Evolutionary conservation across 2,888 invertebrate genomes (phyloP).

Genomic region (Elegia similella): DNA sequence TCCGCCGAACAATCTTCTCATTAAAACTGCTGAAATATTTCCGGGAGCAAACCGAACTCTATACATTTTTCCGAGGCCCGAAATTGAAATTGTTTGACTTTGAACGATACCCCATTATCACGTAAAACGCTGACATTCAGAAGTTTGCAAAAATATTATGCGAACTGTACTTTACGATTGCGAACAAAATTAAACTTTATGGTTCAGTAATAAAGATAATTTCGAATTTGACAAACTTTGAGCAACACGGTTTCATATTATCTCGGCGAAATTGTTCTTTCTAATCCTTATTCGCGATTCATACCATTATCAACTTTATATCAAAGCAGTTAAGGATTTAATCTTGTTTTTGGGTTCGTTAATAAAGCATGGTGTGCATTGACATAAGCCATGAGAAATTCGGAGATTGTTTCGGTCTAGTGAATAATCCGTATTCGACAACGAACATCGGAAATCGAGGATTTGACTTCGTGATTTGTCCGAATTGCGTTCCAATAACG

Average conservation of each 20-base stretch:
- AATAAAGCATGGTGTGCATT: conserved; percentile 5
- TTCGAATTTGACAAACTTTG: not conserved
- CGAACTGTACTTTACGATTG: not conserved
- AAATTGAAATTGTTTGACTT: conserved; percentile 29
- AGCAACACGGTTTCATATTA: not conserved
- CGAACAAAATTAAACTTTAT: conserved; percentile 1
- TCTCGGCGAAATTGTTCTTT: conserved; percentile 7
- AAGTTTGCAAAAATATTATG: conserved; percentile 13
- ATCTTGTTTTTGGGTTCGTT: not conserved
- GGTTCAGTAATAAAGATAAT: not conserved
- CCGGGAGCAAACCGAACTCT: not conserved
- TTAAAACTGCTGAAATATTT: conserved; percentile 9
- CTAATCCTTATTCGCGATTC: conserved; percentile 3
- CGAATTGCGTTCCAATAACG: not conserved
- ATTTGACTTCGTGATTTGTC: not conserved
- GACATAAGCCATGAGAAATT: conserved; percentile 10
- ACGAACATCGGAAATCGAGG: not conserved
- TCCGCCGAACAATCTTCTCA: conserved; percentile 2
- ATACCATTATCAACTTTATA: conserved; percentile 1
- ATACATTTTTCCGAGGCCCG: conserved; percentile 16
- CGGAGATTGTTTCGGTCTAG: conserved; percentile 1
- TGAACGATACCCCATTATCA: conserved; percentile 24
- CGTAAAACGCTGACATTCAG: conserved; percentile 18
- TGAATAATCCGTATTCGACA: conserved; percentile 4
- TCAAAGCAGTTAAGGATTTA: not conserved